A percentile compares a stretch with the other conserved stretches of the same genome.
Evolutionary conservation across 2,797 vertebrate species (phyloP).

Genomic region (Agapornis canus): DNA sequence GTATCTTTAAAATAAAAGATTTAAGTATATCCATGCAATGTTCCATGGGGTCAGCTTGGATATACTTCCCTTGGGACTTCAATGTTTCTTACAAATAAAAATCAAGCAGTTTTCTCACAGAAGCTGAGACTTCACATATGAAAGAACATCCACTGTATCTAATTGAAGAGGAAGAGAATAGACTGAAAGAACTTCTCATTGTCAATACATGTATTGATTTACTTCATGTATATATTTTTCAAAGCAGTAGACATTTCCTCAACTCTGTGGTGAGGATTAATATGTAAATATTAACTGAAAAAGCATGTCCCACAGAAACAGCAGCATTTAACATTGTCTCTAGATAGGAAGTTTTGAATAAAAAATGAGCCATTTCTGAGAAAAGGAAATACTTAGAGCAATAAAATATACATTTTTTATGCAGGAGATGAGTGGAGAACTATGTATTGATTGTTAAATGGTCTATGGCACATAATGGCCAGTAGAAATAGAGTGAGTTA

Average conservation of each 20-base stretch:
- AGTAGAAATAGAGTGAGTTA: not conserved
- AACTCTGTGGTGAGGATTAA: not conserved
- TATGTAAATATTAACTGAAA: not conserved
- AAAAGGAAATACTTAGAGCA: slow-evolving; percentile 29
- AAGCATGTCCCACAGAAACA: not conserved
- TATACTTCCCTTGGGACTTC: not conserved
- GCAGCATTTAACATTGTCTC: not conserved
- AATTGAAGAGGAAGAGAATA: not conserved
- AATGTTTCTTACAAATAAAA: not conserved
- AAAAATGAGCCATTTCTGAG: slow-evolving; percentile 43
- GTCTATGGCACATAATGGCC: not conserved
- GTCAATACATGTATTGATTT: not conserved
- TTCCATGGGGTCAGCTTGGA: not conserved
- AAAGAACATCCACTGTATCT: not conserved
- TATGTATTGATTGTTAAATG: slow-evolving; percentile 35
- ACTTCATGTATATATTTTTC: not conserved
- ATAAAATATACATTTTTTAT: slow-evolving; percentile 14
- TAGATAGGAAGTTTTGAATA: slow-evolving; percentile 32
- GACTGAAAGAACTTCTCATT: not conserved
- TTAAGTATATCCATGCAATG: not conserved
- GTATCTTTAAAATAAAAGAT: not conserved
- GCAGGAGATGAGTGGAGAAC: not conserved
- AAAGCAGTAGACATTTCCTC: not conserved
- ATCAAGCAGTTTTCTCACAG: not conserved
- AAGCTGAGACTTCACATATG: not conserved